Conservation (phyloP, 1,140 invertebrate genomes). For the Diploscapter pachys region DNA sequence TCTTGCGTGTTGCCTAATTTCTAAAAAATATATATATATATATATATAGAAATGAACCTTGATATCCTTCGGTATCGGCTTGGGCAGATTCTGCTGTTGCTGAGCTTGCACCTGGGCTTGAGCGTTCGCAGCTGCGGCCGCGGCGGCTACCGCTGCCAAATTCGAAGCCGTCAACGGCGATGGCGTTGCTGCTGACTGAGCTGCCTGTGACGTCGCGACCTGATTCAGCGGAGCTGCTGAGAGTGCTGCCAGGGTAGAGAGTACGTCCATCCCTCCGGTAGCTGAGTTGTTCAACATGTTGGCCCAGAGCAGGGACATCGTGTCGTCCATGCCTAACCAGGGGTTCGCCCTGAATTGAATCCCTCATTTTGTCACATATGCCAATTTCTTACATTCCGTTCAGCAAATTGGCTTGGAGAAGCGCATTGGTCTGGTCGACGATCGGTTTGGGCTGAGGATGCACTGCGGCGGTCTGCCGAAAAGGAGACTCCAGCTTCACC, state of each 20-base stretch:
- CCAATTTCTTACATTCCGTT: conserved; percentile 12
- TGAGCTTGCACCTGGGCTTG: conserved; percentile 12
- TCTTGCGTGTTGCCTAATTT: too few relatives aligned
- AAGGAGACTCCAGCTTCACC: conserved; percentile 21
- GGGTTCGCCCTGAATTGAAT: conserved; percentile 2
- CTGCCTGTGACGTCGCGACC: neutral
- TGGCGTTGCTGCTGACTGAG: conserved; percentile 1
- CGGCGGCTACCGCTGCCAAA: neutral
- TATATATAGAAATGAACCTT: conserved; percentile 6
- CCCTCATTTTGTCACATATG: neutral
- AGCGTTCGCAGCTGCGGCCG: conserved; percentile 4
- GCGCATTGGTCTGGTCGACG: neutral
- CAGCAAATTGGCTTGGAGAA: conserved; percentile 22
- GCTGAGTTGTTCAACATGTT: conserved; percentile 14
- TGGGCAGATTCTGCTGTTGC: conserved; percentile 1
- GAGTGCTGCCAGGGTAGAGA: conserved; percentile 26
- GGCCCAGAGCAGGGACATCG: conserved; percentile 12
- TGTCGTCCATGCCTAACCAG: conserved; percentile 10
- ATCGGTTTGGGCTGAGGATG: conserved; percentile 4
- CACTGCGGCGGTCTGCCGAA: conserved; percentile 5
- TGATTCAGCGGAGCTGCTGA: conserved; percentile 7
- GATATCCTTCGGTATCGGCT: conserved; percentile 9
- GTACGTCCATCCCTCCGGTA: conserved; percentile 12
- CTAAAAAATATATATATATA: too few relatives aligned
- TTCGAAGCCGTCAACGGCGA: conserved; percentile 12